phyloP scores from a whole-genome alignment of 2,797 vertebrate genomes.

The Phalanger gymnotis region DNA sequence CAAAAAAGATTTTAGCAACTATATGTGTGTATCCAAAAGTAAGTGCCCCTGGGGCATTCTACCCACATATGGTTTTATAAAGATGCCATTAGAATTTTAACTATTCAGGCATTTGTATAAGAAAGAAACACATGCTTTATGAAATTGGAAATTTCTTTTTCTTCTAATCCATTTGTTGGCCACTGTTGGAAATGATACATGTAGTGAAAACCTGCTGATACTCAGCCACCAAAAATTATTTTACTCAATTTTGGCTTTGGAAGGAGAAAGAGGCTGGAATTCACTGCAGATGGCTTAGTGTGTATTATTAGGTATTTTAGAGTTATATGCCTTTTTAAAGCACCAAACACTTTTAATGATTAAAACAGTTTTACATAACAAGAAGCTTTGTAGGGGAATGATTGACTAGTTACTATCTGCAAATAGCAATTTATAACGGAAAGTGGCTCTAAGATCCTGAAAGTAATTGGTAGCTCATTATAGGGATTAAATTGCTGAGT shows the following conservation, averaged over 20 bases:
- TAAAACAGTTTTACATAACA: constrained; percentile 74
- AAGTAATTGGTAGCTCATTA: constrained; percentile 73
- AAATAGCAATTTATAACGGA: constrained; percentile 71
- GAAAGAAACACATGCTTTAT: constrained; percentile 34
- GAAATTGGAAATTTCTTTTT: constrained; percentile 41
- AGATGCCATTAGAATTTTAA: not conserved
- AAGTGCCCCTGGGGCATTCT: not conserved
- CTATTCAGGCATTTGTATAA: constrained; percentile 46
- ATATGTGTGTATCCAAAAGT: not conserved
- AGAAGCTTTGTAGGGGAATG: constrained; percentile 70
- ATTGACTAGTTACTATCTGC: constrained; percentile 65
- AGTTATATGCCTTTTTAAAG: constrained; percentile 66
- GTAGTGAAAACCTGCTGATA: constrained; percentile 46
- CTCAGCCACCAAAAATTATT: constrained; percentile 43
- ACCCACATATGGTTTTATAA: not conserved
- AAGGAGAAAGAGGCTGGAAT: constrained; percentile 54
- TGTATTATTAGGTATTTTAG: constrained; percentile 51
- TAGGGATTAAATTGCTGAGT: constrained; percentile 73
- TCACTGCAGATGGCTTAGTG: constrained; percentile 31
- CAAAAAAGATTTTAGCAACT: not conserved
- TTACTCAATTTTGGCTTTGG: constrained; percentile 68
- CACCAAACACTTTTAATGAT: constrained; percentile 65
- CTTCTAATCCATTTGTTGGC: constrained; percentile 43
- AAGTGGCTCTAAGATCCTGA: constrained; percentile 57
- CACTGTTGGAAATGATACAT: constrained; percentile 55